Base-by-base conservation (phyloP, 2,113 vertebrate species). In the Sciurus niger region DNA sequence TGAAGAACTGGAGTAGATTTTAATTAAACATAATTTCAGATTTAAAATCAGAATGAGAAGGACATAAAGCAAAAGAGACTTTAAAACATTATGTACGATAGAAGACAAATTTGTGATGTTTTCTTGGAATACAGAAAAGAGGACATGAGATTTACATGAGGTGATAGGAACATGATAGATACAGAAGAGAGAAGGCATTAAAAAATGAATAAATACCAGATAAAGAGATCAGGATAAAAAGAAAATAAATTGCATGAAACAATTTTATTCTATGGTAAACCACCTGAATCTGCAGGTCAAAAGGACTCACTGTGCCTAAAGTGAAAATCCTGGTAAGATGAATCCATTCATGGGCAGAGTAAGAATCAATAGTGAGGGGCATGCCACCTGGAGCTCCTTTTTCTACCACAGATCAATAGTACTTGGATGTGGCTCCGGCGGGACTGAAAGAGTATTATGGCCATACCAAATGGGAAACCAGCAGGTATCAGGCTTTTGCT, bases 21-120 rank as follows among this genome's bases (percentile, higher is more conserved):
- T 96, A 79, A 94, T 94, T 95, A 74, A 94, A 83, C 4, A 14
- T 92, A 87, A 90, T 51, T 77, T 90, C 63, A 88, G 68, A 67
- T 73, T 94, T 96, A 94, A 96, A 84, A 80, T 73, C 10, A 70
- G 48, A 92, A 96, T 85, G 37, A 88, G 70, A 67, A 86, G 65
- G 14, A 77, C 17, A 77, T 8, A 85, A 88, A 48, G n/a, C n/a
- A 83, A 82, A 88, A 79, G 24, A 68, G 48, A 82, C 70, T 89
- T 90, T 83, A 94, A 78, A 34, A 87, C 74, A 78, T 91, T 85
- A 53, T 9, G 0, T 51, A 55, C 85, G 14, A 43, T 72, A 93
- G 60, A 89, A 85, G 40, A 93, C 43, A 82, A 85, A 85, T 84
- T 96, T 60, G 32, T 60, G 84, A 2, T 76, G 51, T 40, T 82